Conservation (phyloP, 2,888 invertebrate species). For the Lepidochitona cinerea region DNA sequence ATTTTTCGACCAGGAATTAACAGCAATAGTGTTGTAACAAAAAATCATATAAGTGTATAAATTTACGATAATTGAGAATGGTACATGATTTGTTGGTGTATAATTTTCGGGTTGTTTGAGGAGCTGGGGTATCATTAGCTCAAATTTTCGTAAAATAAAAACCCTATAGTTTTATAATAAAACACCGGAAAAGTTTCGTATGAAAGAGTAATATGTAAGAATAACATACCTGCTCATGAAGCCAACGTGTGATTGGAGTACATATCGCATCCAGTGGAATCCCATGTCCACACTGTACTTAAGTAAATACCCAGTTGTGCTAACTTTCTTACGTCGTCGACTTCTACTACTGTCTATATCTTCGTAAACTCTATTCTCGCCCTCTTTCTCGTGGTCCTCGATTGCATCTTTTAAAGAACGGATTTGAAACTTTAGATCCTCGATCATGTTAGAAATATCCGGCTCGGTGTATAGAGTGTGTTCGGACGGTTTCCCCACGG, state of each 20-base stretch:
- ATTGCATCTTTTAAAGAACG: conserved; percentile 4
- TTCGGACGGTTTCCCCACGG: not conserved
- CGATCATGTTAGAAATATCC: conserved; percentile 1
- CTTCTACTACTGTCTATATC: not conserved
- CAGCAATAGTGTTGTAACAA: no score
- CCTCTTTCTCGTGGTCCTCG: conserved; percentile 2
- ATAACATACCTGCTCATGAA: not conserved
- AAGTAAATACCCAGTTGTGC: not conserved
- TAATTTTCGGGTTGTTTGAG: no score
- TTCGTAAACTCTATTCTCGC: not conserved
- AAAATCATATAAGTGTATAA: no score
- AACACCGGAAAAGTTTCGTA: no score
- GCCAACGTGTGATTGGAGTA: not conserved
- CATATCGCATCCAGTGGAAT: not conserved
- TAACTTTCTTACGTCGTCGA: not conserved
- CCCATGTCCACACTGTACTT: conserved; percentile 1
- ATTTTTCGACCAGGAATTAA: no score
- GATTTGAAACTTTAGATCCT: conserved; percentile 4
- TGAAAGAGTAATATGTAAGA: no score
- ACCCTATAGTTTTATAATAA: no score
- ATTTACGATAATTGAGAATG: no score
- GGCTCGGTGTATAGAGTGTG: not conserved
- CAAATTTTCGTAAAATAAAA: no score
- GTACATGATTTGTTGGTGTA: no score
- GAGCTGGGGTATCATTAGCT: no score